Base-by-base conservation (phyloP, 2,888 invertebrate species). In the Parnassius apollo region DNA sequence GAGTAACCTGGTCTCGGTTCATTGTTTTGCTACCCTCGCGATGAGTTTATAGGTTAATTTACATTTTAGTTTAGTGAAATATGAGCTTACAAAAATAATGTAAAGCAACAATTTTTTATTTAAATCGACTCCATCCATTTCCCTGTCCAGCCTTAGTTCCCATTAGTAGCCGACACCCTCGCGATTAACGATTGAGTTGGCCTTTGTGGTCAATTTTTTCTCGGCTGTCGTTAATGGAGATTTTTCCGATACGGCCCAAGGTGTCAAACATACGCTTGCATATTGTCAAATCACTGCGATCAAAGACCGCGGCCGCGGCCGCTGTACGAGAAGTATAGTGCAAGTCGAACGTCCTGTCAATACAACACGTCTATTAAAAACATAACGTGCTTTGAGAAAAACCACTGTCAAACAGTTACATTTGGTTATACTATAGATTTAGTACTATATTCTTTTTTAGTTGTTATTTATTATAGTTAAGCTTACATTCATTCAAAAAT, bases 111-210 rank as follows among this genome's bases (percentile, higher is more conserved):
- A 46, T 35, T 4, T 42, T 54, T 13, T 12, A 44, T 50, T 35
- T n/a, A 50, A n/a, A 52, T 55, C 48, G 12, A 61, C 79, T 85
- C 85, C 65, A 81, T 22, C 42, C 9, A 55, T 66, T 63, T 66
- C 71, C 42, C 49, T 72, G 68, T 68, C 67, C 76, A 63, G 70
- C 68, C 67, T 59, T 64, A 75, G 73, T 81, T 71, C 85, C 88
- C 85, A 89, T 90, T 89, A 90, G 88, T 83, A 88, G 85, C 82
- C 75, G 80, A 81, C 86, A 87, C 85, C 86, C 84, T 85, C 81
- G 84, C 85, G 86, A 86, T 88, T 88, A 86, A 86, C 86, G 83
- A 87, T 83, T 82, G 84, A 85, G 78, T 79, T 71, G 69, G 75
- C 83, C 82, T 83, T 87, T 86, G 84, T 86, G 80, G 81, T 82